A percentile compares a stretch with the other conserved stretches of the same genome.
Evolutionary conservation across 2,888 invertebrate species (phyloP).

Genomic region (Keiferia lycopersicella): DNA sequence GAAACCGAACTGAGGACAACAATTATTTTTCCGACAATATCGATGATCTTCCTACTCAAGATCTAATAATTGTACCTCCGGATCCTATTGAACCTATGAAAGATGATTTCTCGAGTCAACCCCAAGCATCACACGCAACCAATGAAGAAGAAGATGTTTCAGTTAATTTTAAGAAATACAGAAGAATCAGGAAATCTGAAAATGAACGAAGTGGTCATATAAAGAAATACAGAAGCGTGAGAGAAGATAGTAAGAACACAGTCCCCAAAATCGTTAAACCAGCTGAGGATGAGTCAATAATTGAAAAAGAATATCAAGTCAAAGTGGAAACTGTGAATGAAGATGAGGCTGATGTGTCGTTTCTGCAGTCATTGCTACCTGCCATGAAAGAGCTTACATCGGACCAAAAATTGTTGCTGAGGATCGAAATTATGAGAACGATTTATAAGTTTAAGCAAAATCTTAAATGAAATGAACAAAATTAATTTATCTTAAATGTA

Average conservation of each 20-base stretch:
- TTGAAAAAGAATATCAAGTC: not conserved
- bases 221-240: not conserved
- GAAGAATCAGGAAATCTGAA: too few relatives aligned
- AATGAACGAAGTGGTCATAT: not conserved
- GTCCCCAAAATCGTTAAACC: not conserved
- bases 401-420: slow-evolving; percentile 7
- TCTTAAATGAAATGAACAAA: not conserved
- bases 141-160: too few relatives aligned
- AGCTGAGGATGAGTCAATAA: not conserved
- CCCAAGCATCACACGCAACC: not conserved
- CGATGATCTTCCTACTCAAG: not conserved
- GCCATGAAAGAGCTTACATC: not conserved
- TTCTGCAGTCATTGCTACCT: not conserved
- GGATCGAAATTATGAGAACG: slow-evolving; percentile 11
- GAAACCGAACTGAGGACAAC: not conserved
- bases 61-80: not conserved
- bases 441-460: slow-evolving; percentile 2
- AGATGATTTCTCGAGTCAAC: not conserved
- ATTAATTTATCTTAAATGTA: too few relatives aligned
- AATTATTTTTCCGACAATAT: not conserved
- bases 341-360: not conserved
- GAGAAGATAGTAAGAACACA: not conserved
- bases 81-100: not conserved
- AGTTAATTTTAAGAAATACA: too few relatives aligned
- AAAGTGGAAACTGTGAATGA: not conserved